Conservation (phyloP, 2,888 invertebrate species). For the Synergus umbraculus region DNA sequence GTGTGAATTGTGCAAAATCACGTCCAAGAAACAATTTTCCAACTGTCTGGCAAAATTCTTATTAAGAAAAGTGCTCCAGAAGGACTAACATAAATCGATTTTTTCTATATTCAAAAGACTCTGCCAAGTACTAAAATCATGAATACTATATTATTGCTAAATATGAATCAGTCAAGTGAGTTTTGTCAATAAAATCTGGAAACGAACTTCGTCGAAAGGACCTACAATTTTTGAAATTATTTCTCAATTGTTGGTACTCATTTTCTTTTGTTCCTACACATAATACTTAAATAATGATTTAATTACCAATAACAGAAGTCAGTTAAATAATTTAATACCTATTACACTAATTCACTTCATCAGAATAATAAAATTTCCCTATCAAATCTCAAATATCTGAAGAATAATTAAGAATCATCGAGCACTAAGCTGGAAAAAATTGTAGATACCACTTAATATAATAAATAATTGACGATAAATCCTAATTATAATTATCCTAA, state of each 20-base stretch:
- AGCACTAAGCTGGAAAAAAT: not conserved
- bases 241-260: not conserved
- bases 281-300: too few species aligned
- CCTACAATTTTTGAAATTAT: not conserved
- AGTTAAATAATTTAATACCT: not conserved
- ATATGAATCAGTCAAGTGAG: slow-evolving; percentile 24
- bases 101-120: not conserved
- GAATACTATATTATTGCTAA: not conserved
- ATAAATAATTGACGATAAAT: not conserved
- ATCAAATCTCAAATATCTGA: not conserved
- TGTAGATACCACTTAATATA: not conserved
- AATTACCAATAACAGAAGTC: not conserved
- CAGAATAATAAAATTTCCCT: not conserved
- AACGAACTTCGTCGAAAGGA: not conserved
- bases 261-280: too few species aligned
- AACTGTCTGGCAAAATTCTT: slow-evolving; percentile 50
- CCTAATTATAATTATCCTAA: slow-evolving; percentile 29
- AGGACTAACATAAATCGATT: slow-evolving; percentile 4
- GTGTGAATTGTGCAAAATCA: slow-evolving; percentile 51
- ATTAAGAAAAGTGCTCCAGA: slow-evolving; percentile 45
- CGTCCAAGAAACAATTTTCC: slow-evolving; percentile 50
- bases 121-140: slow-evolving; percentile 2
- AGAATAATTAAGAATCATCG: not conserved
- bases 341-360: not conserved
- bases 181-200: not conserved